Percentiles rank a stretch among this genome's conserved stretches.
Conservation (phyloP, 92 coral and sea anemone genomes). For the Umimayanthus kanabou region DNA sequence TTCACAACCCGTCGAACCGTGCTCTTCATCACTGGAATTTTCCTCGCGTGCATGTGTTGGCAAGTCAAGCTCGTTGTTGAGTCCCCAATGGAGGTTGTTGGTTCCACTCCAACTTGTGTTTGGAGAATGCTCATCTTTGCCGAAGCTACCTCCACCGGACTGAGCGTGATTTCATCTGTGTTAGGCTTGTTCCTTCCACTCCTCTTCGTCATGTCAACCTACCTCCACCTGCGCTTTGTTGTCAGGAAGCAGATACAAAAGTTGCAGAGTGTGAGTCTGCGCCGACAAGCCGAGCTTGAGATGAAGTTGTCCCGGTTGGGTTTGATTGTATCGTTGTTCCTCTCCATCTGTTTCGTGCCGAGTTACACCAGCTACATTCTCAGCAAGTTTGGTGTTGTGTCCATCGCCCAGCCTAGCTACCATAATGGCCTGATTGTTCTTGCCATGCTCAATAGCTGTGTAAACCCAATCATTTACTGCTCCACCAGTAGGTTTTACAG, state of each 20-base stretch:
- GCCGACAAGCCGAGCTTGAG: not conserved
- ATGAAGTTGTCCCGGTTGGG: not conserved
- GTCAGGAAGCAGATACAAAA: not conserved
- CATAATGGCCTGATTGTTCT: not conserved
- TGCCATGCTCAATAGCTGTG: not conserved
- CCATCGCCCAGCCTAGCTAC: not conserved
- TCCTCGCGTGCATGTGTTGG: not conserved
- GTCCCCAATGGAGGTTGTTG: not conserved
- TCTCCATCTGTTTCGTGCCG: not conserved
- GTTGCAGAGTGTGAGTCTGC: not conserved
- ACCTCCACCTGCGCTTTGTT: not conserved
- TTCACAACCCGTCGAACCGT: not conserved
- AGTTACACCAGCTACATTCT: not conserved
- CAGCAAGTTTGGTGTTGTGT: not conserved
- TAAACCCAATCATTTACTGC: not conserved
- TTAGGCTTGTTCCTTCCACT: not conserved
- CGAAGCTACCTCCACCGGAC: not conserved
- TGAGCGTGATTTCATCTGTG: not conserved
- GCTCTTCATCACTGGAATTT: not conserved
- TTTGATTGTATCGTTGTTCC: not conserved
- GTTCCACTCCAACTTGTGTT: not conserved
- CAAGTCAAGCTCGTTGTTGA: not conserved
- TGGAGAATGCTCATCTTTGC: not conserved
- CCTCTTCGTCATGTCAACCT: not conserved
- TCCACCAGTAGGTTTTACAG: not conserved